Percentiles rank a stretch among this genome's conserved stretches.
Evolutionary conservation across 2,888 invertebrate species (phyloP).

Genomic region (Esperia sulphurella): DNA sequence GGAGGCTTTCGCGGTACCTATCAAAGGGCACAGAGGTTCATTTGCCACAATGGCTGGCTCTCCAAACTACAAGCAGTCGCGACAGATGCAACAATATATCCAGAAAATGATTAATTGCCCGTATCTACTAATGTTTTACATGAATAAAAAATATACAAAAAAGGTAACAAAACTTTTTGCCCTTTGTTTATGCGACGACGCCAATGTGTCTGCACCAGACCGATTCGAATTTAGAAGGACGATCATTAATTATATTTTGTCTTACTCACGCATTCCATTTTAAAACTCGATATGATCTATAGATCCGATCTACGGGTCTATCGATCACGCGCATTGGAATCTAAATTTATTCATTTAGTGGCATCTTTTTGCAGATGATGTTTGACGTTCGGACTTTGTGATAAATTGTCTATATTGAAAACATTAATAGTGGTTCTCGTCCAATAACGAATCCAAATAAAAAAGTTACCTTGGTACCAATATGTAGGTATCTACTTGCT

Average conservation of each 20-base stretch:
- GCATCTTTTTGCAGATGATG: conserved; percentile 70
- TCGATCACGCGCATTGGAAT: conserved; percentile 74
- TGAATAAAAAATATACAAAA: conserved; percentile 51
- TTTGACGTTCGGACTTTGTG: conserved; percentile 50
- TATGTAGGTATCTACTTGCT: no score
- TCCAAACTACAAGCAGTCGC: conserved; percentile 51
- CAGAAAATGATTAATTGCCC: conserved; percentile 66
- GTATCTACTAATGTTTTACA: conserved; percentile 65
- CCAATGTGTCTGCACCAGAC: conserved; percentile 75
- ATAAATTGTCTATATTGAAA: conserved; percentile 47
- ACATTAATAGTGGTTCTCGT: conserved; percentile 13
- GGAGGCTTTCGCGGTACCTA: conserved; percentile 36
- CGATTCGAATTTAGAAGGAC: conserved; percentile 72
- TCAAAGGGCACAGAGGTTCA: conserved; percentile 49
- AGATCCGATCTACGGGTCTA: conserved; percentile 75
- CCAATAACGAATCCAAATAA: not conserved
- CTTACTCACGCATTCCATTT: conserved; percentile 79
- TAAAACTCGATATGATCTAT: conserved; percentile 76
- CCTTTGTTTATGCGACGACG: conserved; percentile 76
- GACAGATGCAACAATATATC: conserved; percentile 72
- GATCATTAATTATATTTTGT: conserved; percentile 79
- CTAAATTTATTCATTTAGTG: conserved; percentile 76
- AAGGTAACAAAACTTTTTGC: conserved; percentile 63
- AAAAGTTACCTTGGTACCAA: no score
- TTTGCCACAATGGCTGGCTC: conserved; percentile 52